Evolutionary conservation across 1,140 invertebrate species (phyloP).

Genomic region (Drosophila orena): DNA sequence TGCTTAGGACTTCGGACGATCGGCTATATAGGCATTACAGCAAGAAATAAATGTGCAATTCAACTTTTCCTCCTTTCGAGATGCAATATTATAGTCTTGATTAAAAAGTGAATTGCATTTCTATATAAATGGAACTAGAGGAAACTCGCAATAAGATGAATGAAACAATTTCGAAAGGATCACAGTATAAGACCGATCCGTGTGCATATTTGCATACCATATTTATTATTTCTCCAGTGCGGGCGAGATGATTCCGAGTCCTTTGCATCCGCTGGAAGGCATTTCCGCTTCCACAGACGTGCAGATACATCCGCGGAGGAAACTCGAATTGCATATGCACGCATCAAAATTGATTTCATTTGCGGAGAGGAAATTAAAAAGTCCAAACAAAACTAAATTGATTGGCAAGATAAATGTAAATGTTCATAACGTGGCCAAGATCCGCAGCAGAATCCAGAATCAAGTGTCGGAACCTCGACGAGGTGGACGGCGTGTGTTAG

Average conservation of each 20-base stretch:
- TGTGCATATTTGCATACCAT: background rate
- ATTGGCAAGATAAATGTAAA: conserved; percentile 83
- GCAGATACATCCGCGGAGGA: conserved; percentile 8
- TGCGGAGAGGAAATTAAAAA: conserved; percentile 81
- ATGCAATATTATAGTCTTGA: too few species aligned
- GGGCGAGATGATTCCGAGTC: conserved; percentile 9
- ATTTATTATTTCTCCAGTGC: conserved; percentile 4
- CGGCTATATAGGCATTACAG: too few species aligned
- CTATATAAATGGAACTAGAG: background rate
- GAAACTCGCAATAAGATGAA: background rate
- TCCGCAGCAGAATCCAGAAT: conserved; percentile 42
- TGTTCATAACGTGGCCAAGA: conserved; percentile 66
- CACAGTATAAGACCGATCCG: background rate
- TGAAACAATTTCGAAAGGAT: background rate
- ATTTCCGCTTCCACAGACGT: conserved; percentile 23
- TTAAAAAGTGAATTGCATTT: background rate
- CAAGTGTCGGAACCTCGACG: conserved; percentile 68
- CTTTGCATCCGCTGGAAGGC: conserved; percentile 19
- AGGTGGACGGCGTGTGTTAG: conserved; percentile 76
- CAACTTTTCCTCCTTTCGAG: too few species aligned
- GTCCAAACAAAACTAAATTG: conserved; percentile 81
- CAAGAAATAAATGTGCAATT: too few species aligned
- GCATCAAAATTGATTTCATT: conserved; percentile 82
- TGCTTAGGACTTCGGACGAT: background rate
- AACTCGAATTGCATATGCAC: conserved; percentile 48